phyloP scores from a whole-genome alignment of 2,113 vertebrate genomes.

The Gallinago media region DNA sequence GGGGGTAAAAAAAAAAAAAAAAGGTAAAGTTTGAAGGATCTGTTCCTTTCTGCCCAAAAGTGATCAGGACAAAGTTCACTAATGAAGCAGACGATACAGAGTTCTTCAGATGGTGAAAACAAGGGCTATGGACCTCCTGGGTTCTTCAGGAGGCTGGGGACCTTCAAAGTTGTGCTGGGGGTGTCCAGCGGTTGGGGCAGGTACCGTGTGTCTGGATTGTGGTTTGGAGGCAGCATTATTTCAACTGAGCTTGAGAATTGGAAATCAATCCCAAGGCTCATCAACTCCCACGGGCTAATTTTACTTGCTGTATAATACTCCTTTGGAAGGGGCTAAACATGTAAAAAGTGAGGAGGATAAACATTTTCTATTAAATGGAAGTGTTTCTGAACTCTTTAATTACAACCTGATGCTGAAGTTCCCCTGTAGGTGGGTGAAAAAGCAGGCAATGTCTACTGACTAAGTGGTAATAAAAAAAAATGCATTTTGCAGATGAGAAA shows the following conservation, averaged over 20 bases:
- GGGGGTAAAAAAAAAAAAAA: neutral
- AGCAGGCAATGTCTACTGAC: neutral
- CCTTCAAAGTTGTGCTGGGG: neutral
- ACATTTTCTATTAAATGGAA: neutral
- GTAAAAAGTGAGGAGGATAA: neutral
- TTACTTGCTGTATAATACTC: neutral
- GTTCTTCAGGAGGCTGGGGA: too few relatives aligned
- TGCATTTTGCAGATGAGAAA: neutral
- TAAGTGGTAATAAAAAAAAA: neutral
- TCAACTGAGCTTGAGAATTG: neutral
- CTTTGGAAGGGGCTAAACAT: neutral
- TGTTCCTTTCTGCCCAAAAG: neutral
- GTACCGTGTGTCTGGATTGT: fast-evolving
- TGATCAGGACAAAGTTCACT: neutral
- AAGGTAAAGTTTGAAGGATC: neutral
- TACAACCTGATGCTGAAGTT: fast-evolving
- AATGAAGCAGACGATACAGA: neutral
- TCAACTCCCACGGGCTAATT: neutral
- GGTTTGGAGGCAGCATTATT: neutral
- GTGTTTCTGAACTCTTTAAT: neutral
- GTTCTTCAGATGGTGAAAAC: neutral
- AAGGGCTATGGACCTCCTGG: neutral
- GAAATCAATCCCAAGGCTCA: neutral
- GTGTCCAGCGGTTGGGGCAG: neutral
- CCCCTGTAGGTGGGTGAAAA: neutral